These are phyloP conservation scores for Nomada fucata DNA, from an alignment of 2,888 invertebrate genomes.

Conservation along the genomic window DNA sequence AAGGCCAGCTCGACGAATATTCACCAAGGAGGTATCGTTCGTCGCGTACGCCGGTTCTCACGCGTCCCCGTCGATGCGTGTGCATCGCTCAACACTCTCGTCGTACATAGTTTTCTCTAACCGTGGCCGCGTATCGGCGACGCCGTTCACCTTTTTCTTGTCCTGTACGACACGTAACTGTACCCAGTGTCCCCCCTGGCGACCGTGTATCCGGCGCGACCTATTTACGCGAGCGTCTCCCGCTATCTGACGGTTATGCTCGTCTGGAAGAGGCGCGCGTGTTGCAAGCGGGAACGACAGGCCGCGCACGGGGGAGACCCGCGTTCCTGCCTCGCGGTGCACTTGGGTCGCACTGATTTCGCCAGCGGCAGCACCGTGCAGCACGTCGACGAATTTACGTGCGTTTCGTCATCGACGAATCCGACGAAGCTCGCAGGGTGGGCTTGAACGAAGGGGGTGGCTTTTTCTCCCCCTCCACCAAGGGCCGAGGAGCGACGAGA, in stretches of 20 bases:
- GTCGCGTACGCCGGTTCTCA: no score
- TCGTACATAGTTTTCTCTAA: no score
- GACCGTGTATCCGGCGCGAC: conserved; percentile 57
- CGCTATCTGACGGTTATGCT: conserved; percentile 45
- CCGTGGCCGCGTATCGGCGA: no score
- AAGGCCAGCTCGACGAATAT: no score
- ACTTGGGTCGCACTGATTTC: conserved; percentile 71
- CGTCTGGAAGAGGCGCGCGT: conserved; percentile 55
- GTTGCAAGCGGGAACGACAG: conserved; percentile 68
- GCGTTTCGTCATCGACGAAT: conserved; percentile 69
- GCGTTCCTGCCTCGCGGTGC: conserved; percentile 70
- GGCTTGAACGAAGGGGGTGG: conserved; percentile 39
- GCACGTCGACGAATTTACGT: conserved; percentile 67
- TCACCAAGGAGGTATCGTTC: no score
- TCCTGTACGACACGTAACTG: no score
- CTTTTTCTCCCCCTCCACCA: conserved; percentile 51
- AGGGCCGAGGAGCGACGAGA: conserved; percentile 37
- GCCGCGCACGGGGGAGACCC: conserved; percentile 69
- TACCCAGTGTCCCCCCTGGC: no score
- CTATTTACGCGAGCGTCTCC: conserved; percentile 62
- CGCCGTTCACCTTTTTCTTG: no score
- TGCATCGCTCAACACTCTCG: no score
- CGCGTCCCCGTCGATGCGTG: no score
- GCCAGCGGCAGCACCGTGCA: conserved; percentile 64
- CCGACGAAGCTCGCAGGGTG: conserved; percentile 59